Percentiles rank a stretch among this genome's conserved stretches.
These are phyloP conservation scores for Nasonovia ribisnigri DNA, from an alignment of 2,888 invertebrate genomes.

Conservation along the genomic window DNA sequence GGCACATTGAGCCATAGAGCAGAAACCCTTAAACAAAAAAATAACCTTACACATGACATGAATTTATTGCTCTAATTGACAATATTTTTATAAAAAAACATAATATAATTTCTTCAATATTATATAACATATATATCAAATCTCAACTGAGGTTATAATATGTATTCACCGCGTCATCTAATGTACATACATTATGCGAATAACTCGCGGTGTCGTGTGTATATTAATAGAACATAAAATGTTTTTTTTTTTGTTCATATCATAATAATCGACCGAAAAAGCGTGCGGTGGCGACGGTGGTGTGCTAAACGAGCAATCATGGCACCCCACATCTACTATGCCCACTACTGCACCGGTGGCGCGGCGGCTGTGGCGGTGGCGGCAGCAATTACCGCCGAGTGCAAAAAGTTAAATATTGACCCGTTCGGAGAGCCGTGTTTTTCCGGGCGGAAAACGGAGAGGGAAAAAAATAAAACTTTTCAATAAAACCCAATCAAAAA, in stretches of 20 bases:
- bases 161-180: neutral
- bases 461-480: constrained; percentile 45
- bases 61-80: neutral
- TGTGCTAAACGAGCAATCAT: constrained; percentile 59
- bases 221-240: neutral
- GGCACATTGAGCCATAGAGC: neutral
- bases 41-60: no score
- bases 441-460: constrained; percentile 33
- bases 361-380: neutral
- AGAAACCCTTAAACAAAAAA: neutral
- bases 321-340: neutral
- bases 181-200: neutral
- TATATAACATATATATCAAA: neutral
- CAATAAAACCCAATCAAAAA: constrained; percentile 64
- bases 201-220: neutral
- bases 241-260: neutral
- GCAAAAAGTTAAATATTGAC: constrained; percentile 64
- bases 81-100: neutral
- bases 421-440: constrained; percentile 51
- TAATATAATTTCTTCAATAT: neutral
- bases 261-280: constrained; percentile 36
- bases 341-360: neutral
- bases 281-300: neutral
- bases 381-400: constrained; percentile 57
- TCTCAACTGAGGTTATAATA: neutral